These are phyloP conservation scores for Taphrorychus bicolor DNA, from an alignment of 2,888 invertebrate genomes.

Conservation along the genomic window DNA sequence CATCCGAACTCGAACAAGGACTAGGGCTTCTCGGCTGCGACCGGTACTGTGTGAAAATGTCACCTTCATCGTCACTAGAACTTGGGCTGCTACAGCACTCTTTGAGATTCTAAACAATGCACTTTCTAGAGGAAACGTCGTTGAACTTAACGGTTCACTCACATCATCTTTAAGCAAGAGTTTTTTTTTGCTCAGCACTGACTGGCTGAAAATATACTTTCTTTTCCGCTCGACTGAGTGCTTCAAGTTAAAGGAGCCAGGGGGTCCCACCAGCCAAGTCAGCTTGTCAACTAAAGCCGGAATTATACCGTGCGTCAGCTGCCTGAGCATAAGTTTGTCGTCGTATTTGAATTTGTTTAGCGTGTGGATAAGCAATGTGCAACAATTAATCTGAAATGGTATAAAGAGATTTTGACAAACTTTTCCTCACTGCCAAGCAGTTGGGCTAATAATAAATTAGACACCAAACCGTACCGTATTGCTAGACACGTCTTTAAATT, in stretches of 20 bases:
- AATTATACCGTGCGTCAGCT: constrained; percentile 50
- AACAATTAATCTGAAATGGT: constrained; percentile 50
- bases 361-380: constrained; percentile 51
- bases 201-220: constrained; percentile 39
- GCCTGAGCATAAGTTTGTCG: constrained; percentile 49
- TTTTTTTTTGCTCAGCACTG: constrained; percentile 12
- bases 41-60: constrained; percentile 9
- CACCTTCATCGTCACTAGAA: constrained; percentile 46
- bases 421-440: neutral
- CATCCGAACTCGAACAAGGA: constrained; percentile 49
- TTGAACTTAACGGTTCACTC: neutral
- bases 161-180: neutral
- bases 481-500: constrained; percentile 46
- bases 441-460: neutral
- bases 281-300: constrained; percentile 52
- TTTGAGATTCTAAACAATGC: constrained; percentile 7
- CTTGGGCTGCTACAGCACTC: constrained; percentile 21
- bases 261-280: constrained; percentile 49
- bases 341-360: constrained; percentile 54
- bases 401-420: neutral
- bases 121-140: too few relatives aligned
- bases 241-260: constrained; percentile 41
- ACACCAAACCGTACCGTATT: constrained; percentile 43
- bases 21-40: constrained; percentile 43
- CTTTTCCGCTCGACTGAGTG: constrained; percentile 39